Evolutionary conservation across 2,888 invertebrate genomes (phyloP).

Genomic region (Spilarctia lutea): DNA sequence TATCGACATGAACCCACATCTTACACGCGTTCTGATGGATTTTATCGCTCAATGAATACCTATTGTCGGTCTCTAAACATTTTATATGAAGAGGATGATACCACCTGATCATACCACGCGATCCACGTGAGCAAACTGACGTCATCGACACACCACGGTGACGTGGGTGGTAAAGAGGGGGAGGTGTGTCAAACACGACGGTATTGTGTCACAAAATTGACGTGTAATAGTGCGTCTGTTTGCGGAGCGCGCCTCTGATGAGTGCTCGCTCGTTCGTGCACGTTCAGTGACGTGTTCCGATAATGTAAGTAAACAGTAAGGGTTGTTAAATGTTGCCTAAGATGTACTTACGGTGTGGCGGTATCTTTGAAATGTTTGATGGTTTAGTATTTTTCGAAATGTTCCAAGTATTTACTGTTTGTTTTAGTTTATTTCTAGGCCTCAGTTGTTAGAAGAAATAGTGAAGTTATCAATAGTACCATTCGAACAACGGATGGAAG

Average conservation of each 20-base stretch:
- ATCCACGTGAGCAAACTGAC: slow-evolving; percentile 21
- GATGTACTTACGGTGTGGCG: background rate
- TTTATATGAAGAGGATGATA: background rate
- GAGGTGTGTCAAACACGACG: slow-evolving; percentile 12
- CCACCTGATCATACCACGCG: slow-evolving; percentile 41
- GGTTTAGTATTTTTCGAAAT: background rate
- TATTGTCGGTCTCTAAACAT: too few relatives aligned
- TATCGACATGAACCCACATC: too few relatives aligned
- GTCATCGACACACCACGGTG: slow-evolving; percentile 11
- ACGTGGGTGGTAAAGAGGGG: slow-evolving; percentile 7
- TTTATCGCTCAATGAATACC: too few relatives aligned
- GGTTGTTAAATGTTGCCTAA: slow-evolving; percentile 8
- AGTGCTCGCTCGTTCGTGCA: slow-evolving; percentile 11
- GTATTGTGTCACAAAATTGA: slow-evolving; percentile 28
- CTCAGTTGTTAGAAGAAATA: background rate
- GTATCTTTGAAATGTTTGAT: background rate
- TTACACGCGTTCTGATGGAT: too few relatives aligned
- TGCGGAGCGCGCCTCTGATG: slow-evolving; percentile 21
- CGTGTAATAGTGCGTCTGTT: slow-evolving; percentile 29
- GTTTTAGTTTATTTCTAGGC: background rate
- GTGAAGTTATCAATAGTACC: background rate
- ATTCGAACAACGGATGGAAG: background rate
- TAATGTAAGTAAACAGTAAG: slow-evolving; percentile 21
- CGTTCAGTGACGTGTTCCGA: slow-evolving; percentile 9
- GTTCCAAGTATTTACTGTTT: background rate